Evolutionary conservation across 1,140 invertebrate genomes (phyloP).

Genomic region (Anagrus nilaparvatae): DNA sequence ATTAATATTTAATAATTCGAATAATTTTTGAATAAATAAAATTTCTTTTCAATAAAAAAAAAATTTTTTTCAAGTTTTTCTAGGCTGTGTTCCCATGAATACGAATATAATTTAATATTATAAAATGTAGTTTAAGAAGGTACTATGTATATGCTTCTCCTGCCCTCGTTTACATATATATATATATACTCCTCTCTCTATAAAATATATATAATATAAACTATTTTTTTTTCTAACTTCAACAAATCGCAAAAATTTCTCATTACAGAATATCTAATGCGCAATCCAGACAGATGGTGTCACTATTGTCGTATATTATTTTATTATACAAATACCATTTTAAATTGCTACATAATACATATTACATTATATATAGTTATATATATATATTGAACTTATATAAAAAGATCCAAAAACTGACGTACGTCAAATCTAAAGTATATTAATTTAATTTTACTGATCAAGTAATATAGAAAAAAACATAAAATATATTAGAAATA

Average conservation of each 20-base stretch:
- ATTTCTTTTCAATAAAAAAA: no score
- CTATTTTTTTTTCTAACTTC: not conserved
- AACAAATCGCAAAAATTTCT: conserved; percentile 16
- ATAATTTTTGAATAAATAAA: no score
- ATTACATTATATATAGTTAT: not conserved
- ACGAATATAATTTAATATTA: no score
- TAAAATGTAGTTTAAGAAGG: no score
- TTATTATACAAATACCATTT: not conserved
- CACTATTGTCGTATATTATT: conserved; percentile 3
- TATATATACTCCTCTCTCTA: not conserved
- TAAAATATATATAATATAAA: not conserved
- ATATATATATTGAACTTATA: not conserved
- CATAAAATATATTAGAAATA: no score
- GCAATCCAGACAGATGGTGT: conserved; percentile 15
- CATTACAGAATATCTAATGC: conserved; percentile 20
- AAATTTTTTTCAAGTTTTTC: no score
- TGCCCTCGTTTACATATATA: not conserved
- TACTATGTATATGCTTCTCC: no score
- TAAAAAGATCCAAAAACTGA: no score
- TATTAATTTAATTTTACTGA: no score
- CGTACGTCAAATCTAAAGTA: no score
- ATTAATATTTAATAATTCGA: no score
- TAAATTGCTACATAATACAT: not conserved
- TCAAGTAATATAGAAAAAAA: no score
- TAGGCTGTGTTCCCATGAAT: conserved; percentile 15